Percentiles rank a stretch among this genome's conserved stretches.
phyloP scores from a whole-genome alignment of 2,113 vertebrate species.

The Indri indri region DNA sequence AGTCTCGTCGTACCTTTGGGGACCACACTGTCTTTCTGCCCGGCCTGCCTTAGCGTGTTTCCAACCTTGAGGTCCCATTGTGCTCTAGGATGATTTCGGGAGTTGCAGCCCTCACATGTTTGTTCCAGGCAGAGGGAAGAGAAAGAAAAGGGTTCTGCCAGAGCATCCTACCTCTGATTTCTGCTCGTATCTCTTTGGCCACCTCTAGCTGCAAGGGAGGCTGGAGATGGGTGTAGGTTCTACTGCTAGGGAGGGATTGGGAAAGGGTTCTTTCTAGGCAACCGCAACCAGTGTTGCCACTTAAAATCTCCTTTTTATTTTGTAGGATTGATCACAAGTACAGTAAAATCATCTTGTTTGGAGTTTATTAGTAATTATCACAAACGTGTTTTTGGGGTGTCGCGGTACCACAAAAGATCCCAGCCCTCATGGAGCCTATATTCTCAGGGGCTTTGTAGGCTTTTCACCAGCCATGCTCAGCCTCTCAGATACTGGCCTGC shows the following conservation, averaged over 20 bases:
- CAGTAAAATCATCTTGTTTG: background rate
- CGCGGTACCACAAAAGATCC: background rate
- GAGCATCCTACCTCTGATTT: background rate
- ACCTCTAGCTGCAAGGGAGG: background rate
- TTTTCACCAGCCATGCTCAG: background rate
- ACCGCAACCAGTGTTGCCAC: background rate
- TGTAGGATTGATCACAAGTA: background rate
- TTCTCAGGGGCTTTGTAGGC: accelerated
- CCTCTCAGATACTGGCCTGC: accelerated
- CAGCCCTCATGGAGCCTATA: accelerated
- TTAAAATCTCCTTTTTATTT: background rate
- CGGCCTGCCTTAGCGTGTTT: background rate
- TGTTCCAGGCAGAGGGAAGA: background rate
- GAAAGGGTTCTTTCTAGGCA: background rate
- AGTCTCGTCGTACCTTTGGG: background rate
- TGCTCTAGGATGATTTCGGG: background rate
- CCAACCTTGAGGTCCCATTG: accelerated
- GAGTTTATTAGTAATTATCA: background rate
- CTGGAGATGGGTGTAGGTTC: background rate
- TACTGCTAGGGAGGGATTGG: background rate
- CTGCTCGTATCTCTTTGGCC: background rate
- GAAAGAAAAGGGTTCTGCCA: background rate
- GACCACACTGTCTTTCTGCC: background rate
- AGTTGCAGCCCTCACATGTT: background rate
- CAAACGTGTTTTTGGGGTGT: accelerated